A percentile compares a stretch with the other conserved stretches of the same genome.
phyloP scores from a whole-genome alignment of 2,888 invertebrate species.

The Chrysodeixis includens region DNA sequence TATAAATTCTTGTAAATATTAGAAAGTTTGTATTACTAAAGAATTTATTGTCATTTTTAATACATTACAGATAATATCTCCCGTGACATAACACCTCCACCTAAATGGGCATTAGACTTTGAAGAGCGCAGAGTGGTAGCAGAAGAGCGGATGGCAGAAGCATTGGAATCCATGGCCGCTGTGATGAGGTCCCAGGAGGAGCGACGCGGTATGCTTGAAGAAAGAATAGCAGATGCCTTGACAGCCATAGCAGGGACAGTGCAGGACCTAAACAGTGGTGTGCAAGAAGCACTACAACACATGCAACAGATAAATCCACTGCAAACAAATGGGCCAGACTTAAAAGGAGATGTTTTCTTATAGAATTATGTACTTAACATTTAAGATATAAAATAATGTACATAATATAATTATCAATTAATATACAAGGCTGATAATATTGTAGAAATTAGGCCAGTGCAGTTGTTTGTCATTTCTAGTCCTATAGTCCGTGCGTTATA shows the following conservation, averaged over 20 bases:
- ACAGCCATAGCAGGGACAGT: slow-evolving; percentile 75
- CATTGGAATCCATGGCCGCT: slow-evolving; percentile 75
- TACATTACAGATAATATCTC: slow-evolving; percentile 68
- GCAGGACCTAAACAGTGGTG: slow-evolving; percentile 76
- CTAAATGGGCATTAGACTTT: slow-evolving; percentile 80
- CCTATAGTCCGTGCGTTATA: too few species aligned
- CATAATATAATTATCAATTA: background rate
- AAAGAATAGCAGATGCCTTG: slow-evolving; percentile 74
- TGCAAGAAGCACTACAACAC: slow-evolving; percentile 76
- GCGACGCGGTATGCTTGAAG: slow-evolving; percentile 71
- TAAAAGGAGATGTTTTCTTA: slow-evolving; percentile 71
- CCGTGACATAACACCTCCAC: slow-evolving; percentile 71
- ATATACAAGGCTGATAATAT: background rate
- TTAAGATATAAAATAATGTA: background rate
- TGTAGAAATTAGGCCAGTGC: background rate
- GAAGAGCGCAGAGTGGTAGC: slow-evolving; percentile 80
- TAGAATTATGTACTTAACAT: slow-evolving; percentile 11
- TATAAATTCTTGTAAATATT: too few species aligned
- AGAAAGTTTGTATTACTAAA: too few species aligned
- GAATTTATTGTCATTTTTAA: too few species aligned
- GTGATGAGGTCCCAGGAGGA: slow-evolving; percentile 76
- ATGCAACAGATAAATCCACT: slow-evolving; percentile 65
- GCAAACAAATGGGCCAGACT: slow-evolving; percentile 64
- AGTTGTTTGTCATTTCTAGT: background rate
- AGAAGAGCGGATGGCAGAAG: slow-evolving; percentile 80